Percentiles rank a stretch among this genome's conserved stretches.
These are phyloP conservation scores for Sinocyclocheilus anophthalmus DNA, from an alignment of 2,113 vertebrate genomes.

Conservation along the genomic window DNA sequence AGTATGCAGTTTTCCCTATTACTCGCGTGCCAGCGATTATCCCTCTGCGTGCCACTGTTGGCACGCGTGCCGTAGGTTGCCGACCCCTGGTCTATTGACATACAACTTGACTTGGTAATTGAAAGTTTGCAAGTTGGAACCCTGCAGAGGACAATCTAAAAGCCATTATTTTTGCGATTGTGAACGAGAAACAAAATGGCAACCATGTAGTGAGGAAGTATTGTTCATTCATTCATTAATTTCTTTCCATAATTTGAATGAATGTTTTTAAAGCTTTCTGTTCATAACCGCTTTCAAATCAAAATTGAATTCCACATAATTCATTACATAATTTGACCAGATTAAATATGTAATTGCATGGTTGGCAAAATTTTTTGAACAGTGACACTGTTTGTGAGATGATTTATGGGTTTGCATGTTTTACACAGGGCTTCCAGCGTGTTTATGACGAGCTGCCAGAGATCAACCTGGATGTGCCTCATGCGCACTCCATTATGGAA, in stretches of 20 bases:
- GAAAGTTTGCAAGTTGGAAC: not conserved
- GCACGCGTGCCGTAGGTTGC: no score
- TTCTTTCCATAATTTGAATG: not conserved
- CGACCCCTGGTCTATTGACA: not conserved
- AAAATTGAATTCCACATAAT: not conserved
- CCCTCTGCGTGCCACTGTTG: no score
- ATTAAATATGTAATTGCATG: not conserved
- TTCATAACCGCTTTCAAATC: not conserved
- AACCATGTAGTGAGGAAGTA: not conserved
- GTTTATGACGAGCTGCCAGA: slow-evolving; percentile 83
- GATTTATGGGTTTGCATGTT: not conserved
- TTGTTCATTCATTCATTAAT: not conserved
- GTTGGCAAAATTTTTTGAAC: not conserved
- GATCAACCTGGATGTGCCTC: slow-evolving; percentile 83
- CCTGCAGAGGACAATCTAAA: not conserved
- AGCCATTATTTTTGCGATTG: not conserved
- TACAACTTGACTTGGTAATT: not conserved
- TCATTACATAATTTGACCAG: not conserved
- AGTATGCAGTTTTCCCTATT: no score
- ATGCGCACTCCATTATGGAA: slow-evolving; percentile 82
- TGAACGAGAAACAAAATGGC: not conserved
- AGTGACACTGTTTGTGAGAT: not conserved
- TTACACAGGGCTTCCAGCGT: slow-evolving; percentile 80
- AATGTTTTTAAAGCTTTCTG: not conserved
- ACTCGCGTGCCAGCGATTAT: no score